Evolutionary conservation across 1,140 invertebrate species (phyloP), one percentile per base, ranked within the genome.

Genomic region (Drosophila triauraria): DNA sequence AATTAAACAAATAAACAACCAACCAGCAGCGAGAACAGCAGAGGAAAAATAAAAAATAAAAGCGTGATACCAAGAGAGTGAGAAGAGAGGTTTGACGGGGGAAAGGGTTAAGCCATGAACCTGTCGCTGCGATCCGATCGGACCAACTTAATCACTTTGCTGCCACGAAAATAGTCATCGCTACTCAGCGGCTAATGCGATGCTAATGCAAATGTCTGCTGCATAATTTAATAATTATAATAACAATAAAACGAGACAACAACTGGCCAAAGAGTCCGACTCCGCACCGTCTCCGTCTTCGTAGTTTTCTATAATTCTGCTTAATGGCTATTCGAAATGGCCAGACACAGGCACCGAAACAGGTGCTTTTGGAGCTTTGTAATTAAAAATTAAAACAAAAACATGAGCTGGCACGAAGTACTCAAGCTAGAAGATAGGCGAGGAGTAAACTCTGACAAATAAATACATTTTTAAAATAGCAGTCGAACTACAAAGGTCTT

Each of bases 201-300:
- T 84, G 84, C 64, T 87, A 87, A 87, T 87, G 77, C 68, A 77
- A 75, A 71, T 75, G 85, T 90, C 84, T 90, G 84, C 85, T 88
- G 84, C 85, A 88, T 88, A 90, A 90, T 90, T 90, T 84, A 84
- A 87, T 87, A 87, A 74, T 78, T 80, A 88, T 80, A 84, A 83
- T 79, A 80, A 83, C 47, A 88, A 78, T 86, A 68, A 70, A 67
- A 60, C 53, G 30, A 44, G n/a, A 44, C 46, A 51, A 44, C 38
- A 35, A 72, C 74, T 53, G 27, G 17, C 5, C 10, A 35, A n/a
- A 57, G 56, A 44, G 56, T 43, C 23, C 8, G 15, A 20, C 27
- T 35, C 27, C n/a, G 9, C 12, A n/a, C 20, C 13, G 8, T 3
- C 17, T 23, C 8, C n/a, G 25, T 27, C 9, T 42, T 32, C 15